These are phyloP conservation scores for Leucophenga montana DNA, from an alignment of 2,888 invertebrate genomes.

Conservation along the genomic window DNA sequence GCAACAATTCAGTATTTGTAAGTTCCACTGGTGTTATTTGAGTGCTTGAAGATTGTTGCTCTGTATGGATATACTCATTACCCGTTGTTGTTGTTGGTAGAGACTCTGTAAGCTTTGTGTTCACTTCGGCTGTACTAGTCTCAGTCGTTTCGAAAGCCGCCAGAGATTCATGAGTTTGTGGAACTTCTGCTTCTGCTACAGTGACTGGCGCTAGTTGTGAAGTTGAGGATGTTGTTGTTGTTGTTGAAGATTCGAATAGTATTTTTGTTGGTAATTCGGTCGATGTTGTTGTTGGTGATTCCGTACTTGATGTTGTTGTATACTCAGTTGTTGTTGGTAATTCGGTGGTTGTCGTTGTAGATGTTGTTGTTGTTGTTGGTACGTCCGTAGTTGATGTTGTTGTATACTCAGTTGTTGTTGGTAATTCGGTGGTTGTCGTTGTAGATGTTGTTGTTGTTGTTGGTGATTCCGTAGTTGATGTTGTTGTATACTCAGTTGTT, in stretches of 20 bases:
- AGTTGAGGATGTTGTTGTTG: background rate
- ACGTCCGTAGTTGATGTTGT: slow-evolving; percentile 9
- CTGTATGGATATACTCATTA: background rate
- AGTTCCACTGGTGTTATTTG: background rate
- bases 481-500: background rate
- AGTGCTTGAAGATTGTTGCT: background rate
- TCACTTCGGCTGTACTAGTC: background rate
- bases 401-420: background rate
- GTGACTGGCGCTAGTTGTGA: background rate
- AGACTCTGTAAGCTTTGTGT: background rate
- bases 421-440: background rate
- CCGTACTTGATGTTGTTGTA: too few relatives aligned
- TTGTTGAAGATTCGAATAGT: too few relatives aligned
- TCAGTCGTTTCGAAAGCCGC: background rate
- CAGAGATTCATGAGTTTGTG: background rate
- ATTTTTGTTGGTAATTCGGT: too few relatives aligned
- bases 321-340: background rate
- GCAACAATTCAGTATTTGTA: too few relatives aligned
- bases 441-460: slow-evolving; percentile 4
- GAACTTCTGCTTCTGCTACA: too few relatives aligned
- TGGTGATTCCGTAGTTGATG: background rate
- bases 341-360: background rate
- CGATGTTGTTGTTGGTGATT: too few relatives aligned
- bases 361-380: too few relatives aligned
- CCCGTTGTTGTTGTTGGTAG: slow-evolving; percentile 9